A percentile compares a stretch with the other conserved stretches of the same genome.
phyloP scores from a whole-genome alignment of 1,140 invertebrate species.

The Heliconius congener region DNA sequence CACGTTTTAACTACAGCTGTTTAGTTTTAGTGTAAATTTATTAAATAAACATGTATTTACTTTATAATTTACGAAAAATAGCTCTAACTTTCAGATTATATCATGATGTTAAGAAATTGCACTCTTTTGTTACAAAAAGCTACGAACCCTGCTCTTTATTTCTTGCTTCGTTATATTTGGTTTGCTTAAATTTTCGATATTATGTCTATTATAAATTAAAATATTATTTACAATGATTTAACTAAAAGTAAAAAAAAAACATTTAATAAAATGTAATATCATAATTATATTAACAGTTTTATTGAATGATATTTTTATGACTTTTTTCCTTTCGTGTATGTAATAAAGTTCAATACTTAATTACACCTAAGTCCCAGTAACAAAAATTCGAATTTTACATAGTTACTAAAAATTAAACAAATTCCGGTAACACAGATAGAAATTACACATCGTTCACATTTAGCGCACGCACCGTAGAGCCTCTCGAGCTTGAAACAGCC shows the following conservation, averaged over 20 bases:
- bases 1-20: neutral
- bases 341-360: no score
- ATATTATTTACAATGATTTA: no score
- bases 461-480: neutral
- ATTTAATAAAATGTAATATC: no score
- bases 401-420: neutral
- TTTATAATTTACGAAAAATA: no score
- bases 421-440: neutral
- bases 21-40: neutral
- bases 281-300: neutral
- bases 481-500: neutral
- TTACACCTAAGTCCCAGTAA: no score
- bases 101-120: slow-evolving; percentile 40
- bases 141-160: slow-evolving; percentile 8
- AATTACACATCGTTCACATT: neutral
- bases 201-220: no score
- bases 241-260: no score
- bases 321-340: no score
- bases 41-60: no score
- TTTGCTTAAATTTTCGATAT: slow-evolving; percentile 75
- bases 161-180: slow-evolving; percentile 30
- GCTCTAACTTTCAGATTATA: no score
- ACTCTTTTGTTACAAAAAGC: slow-evolving; percentile 43
- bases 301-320: no score
- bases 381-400: neutral